Base-by-base conservation (phyloP, 1,140 invertebrate genomes). In the Tetragonula clypearis region DNA sequence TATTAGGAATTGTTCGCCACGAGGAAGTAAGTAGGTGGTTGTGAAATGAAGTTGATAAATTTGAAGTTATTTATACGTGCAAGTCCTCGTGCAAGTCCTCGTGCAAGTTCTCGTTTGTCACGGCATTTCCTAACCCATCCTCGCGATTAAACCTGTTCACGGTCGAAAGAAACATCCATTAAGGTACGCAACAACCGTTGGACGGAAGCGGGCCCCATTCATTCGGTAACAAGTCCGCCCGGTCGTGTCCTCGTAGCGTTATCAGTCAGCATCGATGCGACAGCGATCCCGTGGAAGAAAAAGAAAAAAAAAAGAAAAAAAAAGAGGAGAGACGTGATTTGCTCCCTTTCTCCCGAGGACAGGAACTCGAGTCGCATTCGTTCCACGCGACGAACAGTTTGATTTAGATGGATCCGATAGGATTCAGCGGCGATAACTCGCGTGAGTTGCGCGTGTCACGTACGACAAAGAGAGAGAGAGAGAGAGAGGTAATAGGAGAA, bases 391-490 rank as follows among this genome's bases (percentile, higher is more conserved):
- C 68, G 68, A 79, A 72, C 69, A 49, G 58, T 84, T 84, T 65
- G 76, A 80, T 84, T 84, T 80, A 80, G 58, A 80, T 80, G 56
- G 58, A 11, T 3, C 41, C 82, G 82, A 84, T 84, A 84, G 75
- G 56, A 71, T 78, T 35, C n/a, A n/a, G 26, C 65, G 49, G 41
- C 65, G 41, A 35, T 21, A 72, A 68, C 66, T 49, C 49, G 41
- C 6, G 66, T 58, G 30, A 58, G 74, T 30, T 30, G 62, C 53
- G 80, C 73, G 73, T 66, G 60, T 69, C 53, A 19, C 14, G 53
- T 23, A 2, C 14, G 8, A 71, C 11, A 49, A 23, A 19, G 14
- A 2, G 9, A 49, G 19, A 49, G 21, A 15, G 35, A 49, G 19
- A 49, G 35, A 15, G 21, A 49, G 35, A 19, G 14, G 35, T 41